Evolutionary conservation across 2,797 vertebrate species (phyloP).

Genomic region (Holocentrus rufus): DNA sequence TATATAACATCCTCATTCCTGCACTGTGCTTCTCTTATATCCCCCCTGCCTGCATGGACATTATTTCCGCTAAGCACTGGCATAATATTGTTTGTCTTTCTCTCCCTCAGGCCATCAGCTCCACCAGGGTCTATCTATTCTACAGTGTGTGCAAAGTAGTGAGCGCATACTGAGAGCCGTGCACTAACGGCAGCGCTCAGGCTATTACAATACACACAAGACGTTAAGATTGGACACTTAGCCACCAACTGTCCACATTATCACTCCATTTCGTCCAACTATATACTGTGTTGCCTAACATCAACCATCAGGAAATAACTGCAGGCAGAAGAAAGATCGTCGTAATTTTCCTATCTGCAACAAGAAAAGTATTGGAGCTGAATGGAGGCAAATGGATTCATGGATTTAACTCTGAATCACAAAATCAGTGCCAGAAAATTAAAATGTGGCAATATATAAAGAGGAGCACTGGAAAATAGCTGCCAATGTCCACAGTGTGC

Average conservation of each 20-base stretch:
- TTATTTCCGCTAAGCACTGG: conserved; percentile 33
- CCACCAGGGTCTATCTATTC: conserved; percentile 2
- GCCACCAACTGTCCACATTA: too few species aligned
- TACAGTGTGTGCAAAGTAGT: not conserved
- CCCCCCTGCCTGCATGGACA: conserved; percentile 4
- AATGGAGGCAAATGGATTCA: not conserved
- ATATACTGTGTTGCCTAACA: too few species aligned
- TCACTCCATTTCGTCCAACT: too few species aligned
- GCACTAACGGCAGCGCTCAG: not conserved
- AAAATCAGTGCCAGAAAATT: not conserved
- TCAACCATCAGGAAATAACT: too few species aligned
- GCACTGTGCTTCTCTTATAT: conserved; percentile 9
- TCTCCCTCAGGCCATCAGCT: conserved; percentile 27
- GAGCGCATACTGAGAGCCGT: not conserved
- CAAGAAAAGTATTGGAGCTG: not conserved
- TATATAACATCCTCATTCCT: conserved; percentile 36
- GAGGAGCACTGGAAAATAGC: not conserved
- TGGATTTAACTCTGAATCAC: not conserved
- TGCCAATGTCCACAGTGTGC: not conserved
- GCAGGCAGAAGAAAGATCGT: too few species aligned
- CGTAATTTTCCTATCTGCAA: not conserved
- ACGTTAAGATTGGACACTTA: too few species aligned
- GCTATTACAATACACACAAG: too few species aligned
- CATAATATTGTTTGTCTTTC: conserved; percentile 39
- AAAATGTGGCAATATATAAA: not conserved